Evolutionary conservation across 2,113 vertebrate species (phyloP).

Genomic region (Crotalus viridis): DNA sequence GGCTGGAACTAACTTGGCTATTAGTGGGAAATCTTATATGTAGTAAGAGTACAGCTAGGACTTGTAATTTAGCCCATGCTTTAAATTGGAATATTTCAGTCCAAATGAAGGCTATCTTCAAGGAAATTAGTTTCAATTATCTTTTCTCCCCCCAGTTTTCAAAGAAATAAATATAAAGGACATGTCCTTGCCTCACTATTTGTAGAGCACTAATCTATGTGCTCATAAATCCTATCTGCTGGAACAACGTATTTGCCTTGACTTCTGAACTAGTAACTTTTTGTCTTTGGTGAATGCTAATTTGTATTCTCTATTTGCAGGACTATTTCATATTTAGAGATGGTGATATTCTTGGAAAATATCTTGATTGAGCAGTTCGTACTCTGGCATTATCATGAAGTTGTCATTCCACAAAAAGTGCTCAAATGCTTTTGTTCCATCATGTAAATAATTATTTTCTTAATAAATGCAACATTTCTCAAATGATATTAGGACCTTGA

Average conservation of each 20-base stretch:
- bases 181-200: not conserved
- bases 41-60: not conserved
- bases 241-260: not conserved
- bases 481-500: conserved; percentile 60
- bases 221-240: not conserved
- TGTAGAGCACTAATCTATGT: not conserved
- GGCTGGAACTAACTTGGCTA: not conserved
- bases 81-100: not conserved
- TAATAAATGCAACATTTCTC: conserved; percentile 69
- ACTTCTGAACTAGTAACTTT: not conserved
- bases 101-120: not conserved
- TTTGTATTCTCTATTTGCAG: conserved; percentile 67
- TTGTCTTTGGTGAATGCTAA: not conserved
- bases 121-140: not conserved
- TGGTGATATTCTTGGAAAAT: conserved; percentile 95
- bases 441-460: conserved; percentile 91
- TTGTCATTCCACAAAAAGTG: conserved; percentile 69
- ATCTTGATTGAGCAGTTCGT: conserved; percentile 77
- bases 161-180: not conserved
- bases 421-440: conserved; percentile 75
- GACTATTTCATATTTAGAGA: conserved; percentile 98
- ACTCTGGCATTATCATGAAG: conserved; percentile 51
- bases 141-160: not conserved
- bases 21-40: not conserved
- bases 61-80: not conserved